Evolutionary conservation across 53 echinoderm and acorn worm genomes (phyloP), one percentile per base, ranked within the genome.

Genomic region (Temnopleurus reevesii): DNA sequence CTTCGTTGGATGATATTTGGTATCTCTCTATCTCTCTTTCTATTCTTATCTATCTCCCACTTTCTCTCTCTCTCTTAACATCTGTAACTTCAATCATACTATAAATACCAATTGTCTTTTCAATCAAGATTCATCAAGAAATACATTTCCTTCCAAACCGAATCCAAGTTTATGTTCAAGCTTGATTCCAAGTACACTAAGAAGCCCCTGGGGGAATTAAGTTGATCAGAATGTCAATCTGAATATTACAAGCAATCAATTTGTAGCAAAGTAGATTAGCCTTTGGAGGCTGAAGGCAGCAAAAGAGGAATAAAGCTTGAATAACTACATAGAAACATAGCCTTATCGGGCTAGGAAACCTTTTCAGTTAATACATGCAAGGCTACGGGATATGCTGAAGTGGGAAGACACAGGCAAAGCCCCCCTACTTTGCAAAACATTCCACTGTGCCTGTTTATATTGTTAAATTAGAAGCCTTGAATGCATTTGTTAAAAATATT

Each of bases 211-310:
- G 23, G 21, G 8, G 41, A 41, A 8, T 6, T 10, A 71, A 5
- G 36, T 23, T 71, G 71, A 71, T 6, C 21, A 21, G 71, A n/a
- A 71, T 38, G 71, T 71, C 71, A 71, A 36, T 71, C 41, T 1
- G 2, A 5, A 71, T 71, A 71, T 41, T n/a, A 71, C n/a, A 8
- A 41, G 71, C 71, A 71, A 71, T 71, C 71, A 71, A 71, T 71
- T 71, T 71, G 41, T 71, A 2, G 43, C 41, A 18, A 41, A 71
- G 15, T 71, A 41, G 43, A 21, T 71, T 23, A n/a, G 71, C 71
- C 43, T 71, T 71, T n/a, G 19, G 15, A n/a, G 19, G 10, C 38
- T 1, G 41, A 21, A 41, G 41, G 23, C 38, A 71, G n/a, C 71
- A 41, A 13, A 41, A 71, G n/a, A n/a, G n/a, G n/a, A n/a, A n/a